phyloP scores from a whole-genome alignment of 53 echinoderm and acorn worm genomes.

The Glandiceps talaboti region DNA sequence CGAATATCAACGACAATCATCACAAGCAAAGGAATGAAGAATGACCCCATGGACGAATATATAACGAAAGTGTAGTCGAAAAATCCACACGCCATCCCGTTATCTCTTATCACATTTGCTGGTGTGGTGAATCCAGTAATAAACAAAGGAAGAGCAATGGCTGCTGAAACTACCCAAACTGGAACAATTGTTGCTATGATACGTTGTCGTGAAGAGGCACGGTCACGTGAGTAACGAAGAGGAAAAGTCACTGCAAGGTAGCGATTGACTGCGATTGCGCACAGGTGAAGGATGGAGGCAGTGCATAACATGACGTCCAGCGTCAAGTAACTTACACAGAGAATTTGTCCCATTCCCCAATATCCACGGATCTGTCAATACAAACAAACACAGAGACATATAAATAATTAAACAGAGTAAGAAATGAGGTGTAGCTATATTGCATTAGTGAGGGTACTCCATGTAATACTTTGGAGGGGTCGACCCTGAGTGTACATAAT shows the following conservation, averaged over 20 bases:
- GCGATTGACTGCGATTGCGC: conserved; percentile 99
- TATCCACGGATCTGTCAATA: conserved; percentile 59
- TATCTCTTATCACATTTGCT: conserved; percentile 56
- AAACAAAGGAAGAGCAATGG: conserved; percentile 60
- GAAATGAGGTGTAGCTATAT: no score
- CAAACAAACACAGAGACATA: conserved; percentile 10
- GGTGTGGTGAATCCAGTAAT: conserved; percentile 81
- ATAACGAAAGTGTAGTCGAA: conserved; percentile 91
- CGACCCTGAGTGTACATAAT: no score
- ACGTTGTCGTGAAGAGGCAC: conserved; percentile 80
- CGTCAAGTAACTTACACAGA: conserved; percentile 88
- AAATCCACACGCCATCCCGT: conserved; percentile 77
- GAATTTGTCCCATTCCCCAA: conserved; percentile 81
- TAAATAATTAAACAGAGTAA: no score
- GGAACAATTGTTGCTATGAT: conserved; percentile 93
- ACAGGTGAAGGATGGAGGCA: conserved; percentile 94
- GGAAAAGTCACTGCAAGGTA: conserved; percentile 98
- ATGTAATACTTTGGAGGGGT: no score
- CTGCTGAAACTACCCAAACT: conserved; percentile 85
- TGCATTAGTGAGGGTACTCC: no score
- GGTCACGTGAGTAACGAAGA: conserved; percentile 77
- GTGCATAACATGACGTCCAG: conserved; percentile 93
- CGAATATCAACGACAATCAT: conserved; percentile 97
- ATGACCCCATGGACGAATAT: conserved; percentile 97
- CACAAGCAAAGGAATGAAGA: conserved; percentile 84